These are phyloP conservation scores for Gymnothorax reevesii DNA, from an alignment of 2,797 vertebrate genomes.

Conservation along the genomic window DNA sequence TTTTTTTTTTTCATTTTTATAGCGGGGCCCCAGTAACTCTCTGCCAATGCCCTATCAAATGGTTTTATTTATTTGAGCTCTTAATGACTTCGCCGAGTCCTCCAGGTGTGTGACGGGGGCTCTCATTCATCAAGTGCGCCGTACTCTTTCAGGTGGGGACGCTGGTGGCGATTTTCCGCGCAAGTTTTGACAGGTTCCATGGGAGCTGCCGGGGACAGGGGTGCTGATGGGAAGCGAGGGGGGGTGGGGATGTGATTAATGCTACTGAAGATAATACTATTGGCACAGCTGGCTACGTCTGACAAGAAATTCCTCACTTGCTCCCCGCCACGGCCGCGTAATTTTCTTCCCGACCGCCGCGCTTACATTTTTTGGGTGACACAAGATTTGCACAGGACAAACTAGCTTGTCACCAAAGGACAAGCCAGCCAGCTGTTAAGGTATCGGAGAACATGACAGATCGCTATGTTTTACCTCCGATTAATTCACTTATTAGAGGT, in stretches of 20 bases:
- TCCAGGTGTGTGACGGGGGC: constrained; percentile 44
- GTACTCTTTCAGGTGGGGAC: constrained; percentile 41
- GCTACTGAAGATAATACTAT: constrained; percentile 75
- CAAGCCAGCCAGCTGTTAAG: constrained; percentile 86
- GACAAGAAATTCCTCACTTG: constrained; percentile 82
- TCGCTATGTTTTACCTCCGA: constrained; percentile 85
- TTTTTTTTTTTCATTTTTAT: constrained; percentile 36
- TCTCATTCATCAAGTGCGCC: constrained; percentile 48
- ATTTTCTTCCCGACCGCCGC: constrained; percentile 73
- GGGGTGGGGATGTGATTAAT: constrained; percentile 82
- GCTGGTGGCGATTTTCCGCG: constrained; percentile 71
- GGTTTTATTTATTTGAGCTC: constrained; percentile 52
- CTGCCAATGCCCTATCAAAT: constrained; percentile 47
- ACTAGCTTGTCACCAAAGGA: constrained; percentile 83
- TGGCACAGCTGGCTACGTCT: constrained; percentile 81
- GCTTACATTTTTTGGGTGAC: constrained; percentile 73
- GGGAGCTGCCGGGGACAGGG: constrained; percentile 74
- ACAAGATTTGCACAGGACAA: constrained; percentile 88
- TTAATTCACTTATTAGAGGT: constrained; percentile 86
- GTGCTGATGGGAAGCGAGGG: constrained; percentile 71
- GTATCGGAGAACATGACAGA: constrained; percentile 85
- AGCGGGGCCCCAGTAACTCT: constrained; percentile 38
- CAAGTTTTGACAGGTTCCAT: constrained; percentile 78
- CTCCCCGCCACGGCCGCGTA: constrained; percentile 75
- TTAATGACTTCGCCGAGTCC: constrained; percentile 51